Evolutionary conservation across 2,113 vertebrate species (phyloP).

Genomic region (western clawed frog (Xenopus tropicalis)): UCB_Xtro_10.0 CM004448.2:99619501-99620000

Average conservation of each 20-base stretch:
- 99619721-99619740: conserved; percentile 55
- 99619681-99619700: conserved; percentile 50
- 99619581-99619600: conserved; percentile 64
- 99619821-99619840: conserved; percentile 35
- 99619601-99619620: conserved; percentile 59
- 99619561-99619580: conserved; percentile 29
- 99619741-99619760: conserved; percentile 46
- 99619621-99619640: conserved; percentile 52
- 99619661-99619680: conserved; percentile 57
- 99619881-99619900: not conserved
- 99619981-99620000: no score
- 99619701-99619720: conserved; percentile 47
- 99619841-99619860: conserved; percentile 34
- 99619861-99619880: not conserved
- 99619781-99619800: conserved; percentile 48
- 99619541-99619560: conserved; percentile 28
- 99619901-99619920: no score
- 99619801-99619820: conserved; percentile 43
- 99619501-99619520: conserved; percentile 47
- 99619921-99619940: no score
- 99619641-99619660: conserved; percentile 57
- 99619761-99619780: conserved; percentile 57
- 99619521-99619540: conserved; percentile 32
- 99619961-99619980: no score
- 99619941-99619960: no score